A percentile compares a stretch with the other conserved stretches of the same genome.
Evolutionary conservation across 30 jellyfish, hydroid and myxozoan genomes (phyloP).

Genomic region (Turritopsis dohrnii): DNA sequence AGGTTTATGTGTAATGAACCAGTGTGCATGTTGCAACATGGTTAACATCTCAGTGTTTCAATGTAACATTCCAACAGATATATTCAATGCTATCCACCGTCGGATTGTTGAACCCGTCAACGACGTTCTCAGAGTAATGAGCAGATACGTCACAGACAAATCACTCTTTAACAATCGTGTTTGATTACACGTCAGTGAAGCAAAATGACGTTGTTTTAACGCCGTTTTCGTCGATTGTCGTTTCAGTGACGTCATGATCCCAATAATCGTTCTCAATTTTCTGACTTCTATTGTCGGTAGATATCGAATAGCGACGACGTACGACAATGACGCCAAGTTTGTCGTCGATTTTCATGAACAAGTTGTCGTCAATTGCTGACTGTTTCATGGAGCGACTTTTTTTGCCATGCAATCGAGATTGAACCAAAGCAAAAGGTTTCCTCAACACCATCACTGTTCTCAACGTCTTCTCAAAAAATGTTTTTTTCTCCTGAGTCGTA

Average conservation of each 20-base stretch:
- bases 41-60: too few relatives aligned
- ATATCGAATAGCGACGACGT: not conserved
- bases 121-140: too few relatives aligned
- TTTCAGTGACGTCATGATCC: constrained; percentile 22
- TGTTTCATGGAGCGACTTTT: not conserved
- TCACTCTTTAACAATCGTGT: too few relatives aligned
- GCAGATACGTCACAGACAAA: too few relatives aligned
- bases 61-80: too few relatives aligned
- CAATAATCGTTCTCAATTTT: not conserved
- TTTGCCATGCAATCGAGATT: not conserved
- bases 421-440: not conserved
- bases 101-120: too few relatives aligned
- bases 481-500: not conserved
- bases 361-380: not conserved
- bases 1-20: too few relatives aligned
- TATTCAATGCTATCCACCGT: too few relatives aligned
- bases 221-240: constrained; percentile 34
- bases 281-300: constrained; percentile 1
- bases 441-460: not conserved
- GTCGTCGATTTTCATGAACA: not conserved
- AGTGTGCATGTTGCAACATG: too few relatives aligned
- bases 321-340: not conserved
- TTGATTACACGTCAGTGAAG: not conserved
- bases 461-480: not conserved
- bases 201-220: constrained; percentile 39